Evolutionary conservation across 2,113 vertebrate species (phyloP).

Genomic region (Dasypus novemcinctus): DNA sequence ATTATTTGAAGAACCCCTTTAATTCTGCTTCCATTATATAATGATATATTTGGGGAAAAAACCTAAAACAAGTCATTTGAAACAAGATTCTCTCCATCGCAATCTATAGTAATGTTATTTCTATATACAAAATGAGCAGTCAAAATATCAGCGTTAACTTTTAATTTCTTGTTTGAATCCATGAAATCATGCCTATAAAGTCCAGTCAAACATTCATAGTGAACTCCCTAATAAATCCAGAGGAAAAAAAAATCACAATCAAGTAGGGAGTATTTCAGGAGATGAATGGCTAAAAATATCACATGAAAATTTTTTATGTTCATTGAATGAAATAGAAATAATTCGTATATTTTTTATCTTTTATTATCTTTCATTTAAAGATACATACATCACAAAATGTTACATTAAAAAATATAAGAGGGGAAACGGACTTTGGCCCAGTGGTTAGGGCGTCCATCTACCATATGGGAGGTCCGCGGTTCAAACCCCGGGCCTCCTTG

Average conservation of each 20-base stretch:
- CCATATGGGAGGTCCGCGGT: too few species aligned
- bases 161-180: conserved; percentile 51
- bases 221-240: conserved; percentile 68
- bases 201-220: conserved; percentile 51
- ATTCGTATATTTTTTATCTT: too few species aligned
- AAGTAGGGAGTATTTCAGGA: too few species aligned
- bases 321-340: too few species aligned
- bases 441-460: too few species aligned
- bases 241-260: conserved; percentile 26
- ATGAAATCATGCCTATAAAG: conserved; percentile 59
- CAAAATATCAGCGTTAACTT: conserved; percentile 56
- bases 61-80: conserved; percentile 54
- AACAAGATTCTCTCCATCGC: conserved; percentile 24
- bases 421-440: too few species aligned
- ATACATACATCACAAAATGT: too few species aligned
- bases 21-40: conserved; percentile 69
- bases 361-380: too few species aligned
- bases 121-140: conserved; percentile 35
- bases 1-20: conserved; percentile 62
- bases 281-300: too few species aligned
- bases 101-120: conserved; percentile 44
- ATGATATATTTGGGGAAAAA: conserved; percentile 63
- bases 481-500: too few species aligned
- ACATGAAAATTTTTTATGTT: too few species aligned
- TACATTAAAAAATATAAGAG: too few species aligned